Conservation (phyloP, 2,113 vertebrate species). For the Protobothrops flavoviridis region DNA sequence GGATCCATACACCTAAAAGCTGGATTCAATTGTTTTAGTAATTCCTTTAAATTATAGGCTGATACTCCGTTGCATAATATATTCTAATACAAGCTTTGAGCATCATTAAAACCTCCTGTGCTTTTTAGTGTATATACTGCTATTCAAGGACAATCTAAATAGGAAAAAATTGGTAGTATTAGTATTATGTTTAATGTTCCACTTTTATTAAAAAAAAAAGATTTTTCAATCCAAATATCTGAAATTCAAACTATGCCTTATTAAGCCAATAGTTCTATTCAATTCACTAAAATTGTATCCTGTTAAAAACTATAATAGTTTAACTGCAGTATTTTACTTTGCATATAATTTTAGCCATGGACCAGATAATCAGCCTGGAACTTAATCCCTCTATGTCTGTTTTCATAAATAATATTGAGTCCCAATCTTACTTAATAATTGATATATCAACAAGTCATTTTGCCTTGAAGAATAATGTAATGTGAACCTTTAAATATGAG, state of each 20-base stretch:
- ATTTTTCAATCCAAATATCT: neutral
- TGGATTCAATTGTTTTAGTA: neutral
- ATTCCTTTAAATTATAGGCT: neutral
- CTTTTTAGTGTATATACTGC: neutral
- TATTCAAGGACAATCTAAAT: neutral
- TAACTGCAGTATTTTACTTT: neutral
- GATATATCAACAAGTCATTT: constrained; percentile 8
- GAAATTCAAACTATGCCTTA: neutral
- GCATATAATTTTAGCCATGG: neutral
- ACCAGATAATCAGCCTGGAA: neutral
- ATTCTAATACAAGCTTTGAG: neutral
- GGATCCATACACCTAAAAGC: neutral
- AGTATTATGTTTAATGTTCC: neutral
- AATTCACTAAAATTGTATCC: neutral
- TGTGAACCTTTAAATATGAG: neutral
- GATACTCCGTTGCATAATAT: neutral
- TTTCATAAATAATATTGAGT: neutral
- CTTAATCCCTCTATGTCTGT: neutral
- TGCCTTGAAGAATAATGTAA: neutral
- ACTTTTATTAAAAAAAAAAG: neutral
- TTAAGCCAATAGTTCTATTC: neutral
- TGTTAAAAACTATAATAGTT: neutral
- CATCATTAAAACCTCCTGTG: neutral
- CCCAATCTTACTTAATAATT: constrained; percentile 1
- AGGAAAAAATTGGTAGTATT: neutral